Base-by-base conservation (phyloP, 2,888 invertebrate genomes). In the Stegophylla sp. region DNA sequence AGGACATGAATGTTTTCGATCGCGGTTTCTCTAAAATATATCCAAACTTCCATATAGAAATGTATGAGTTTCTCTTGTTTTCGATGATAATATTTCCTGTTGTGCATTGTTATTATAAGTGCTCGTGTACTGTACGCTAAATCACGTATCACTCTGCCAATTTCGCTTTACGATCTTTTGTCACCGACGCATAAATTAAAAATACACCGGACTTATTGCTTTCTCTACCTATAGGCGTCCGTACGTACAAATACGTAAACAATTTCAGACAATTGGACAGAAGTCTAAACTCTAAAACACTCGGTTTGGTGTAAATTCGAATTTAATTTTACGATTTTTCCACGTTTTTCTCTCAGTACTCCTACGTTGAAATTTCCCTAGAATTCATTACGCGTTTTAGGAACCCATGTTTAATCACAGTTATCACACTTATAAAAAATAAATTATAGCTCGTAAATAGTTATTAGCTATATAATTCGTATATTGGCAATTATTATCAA, bases 91-190 rank as follows among this genome's bases (percentile, higher is more conserved):
- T 67, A 71, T 61, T 79, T 48, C 76, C 45, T 45, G 76, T 77
- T 17, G 77, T 34, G 77, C 43, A 53, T 66, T 66, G 64, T 64
- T 51, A 75, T 76, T 26, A 63, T n/a, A n/a, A n/a, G n/a, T n/a
- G n/a, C n/a, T n/a, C n/a, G 34, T 28, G 15, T 20, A 59, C n/a
- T 3, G 15, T 76, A 56, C 15, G 73, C 43, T 45, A 59, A 73
- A 56, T 45, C 56, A 56, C 43, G 53, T 69, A 61, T 61, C 79
- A 63, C 41, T n/a, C n/a, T 51, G 41, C 61, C 59, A 79, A 71
- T 79, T 71, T 79, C 71, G 51, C 61, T 69, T 34, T 48, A 71
- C 51, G 51, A 79, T 75, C 71, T 71, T 79, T 77, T 77, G 77
- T 77, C 67, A 41, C 69, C 61, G 23, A 51, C 20, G 79, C 69